phyloP scores from a whole-genome alignment of 2,888 invertebrate species.

The Villa cingulata region DNA sequence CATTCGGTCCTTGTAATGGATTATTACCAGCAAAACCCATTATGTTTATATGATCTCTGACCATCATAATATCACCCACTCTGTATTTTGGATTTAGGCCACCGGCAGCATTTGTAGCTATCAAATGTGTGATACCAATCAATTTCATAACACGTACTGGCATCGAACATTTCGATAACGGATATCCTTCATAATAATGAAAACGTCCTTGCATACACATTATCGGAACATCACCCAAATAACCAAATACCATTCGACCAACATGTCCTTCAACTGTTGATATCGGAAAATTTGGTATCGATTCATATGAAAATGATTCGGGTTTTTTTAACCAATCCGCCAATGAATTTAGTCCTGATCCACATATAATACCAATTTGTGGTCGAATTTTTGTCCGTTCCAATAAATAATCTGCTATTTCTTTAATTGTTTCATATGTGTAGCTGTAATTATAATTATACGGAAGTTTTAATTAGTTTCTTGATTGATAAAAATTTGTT shows the following conservation, averaged over 20 bases:
- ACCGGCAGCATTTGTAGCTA: slow-evolving; percentile 95
- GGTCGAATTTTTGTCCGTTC: slow-evolving; percentile 58
- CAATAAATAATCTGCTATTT: slow-evolving; percentile 62
- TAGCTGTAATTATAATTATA: slow-evolving; percentile 51
- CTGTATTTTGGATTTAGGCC: slow-evolving; percentile 77
- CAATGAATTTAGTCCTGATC: slow-evolving; percentile 65
- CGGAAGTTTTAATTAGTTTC: too few relatives aligned
- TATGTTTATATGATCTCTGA: slow-evolving; percentile 94
- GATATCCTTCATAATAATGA: slow-evolving; percentile 95
- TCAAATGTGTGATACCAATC: slow-evolving; percentile 73
- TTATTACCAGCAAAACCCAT: slow-evolving; percentile 93
- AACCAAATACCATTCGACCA: slow-evolving; percentile 84
- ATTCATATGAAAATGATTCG: slow-evolving; percentile 66
- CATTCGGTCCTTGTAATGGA: slow-evolving; percentile 88
- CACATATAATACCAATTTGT: slow-evolving; percentile 88
- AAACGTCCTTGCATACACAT: slow-evolving; percentile 97
- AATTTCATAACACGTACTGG: slow-evolving; percentile 95
- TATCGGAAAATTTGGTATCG: slow-evolving; percentile 87
- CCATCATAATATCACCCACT: slow-evolving; percentile 93
- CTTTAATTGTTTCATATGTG: slow-evolving; percentile 64
- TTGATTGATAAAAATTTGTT: too few relatives aligned
- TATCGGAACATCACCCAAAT: slow-evolving; percentile 61
- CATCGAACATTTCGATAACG: slow-evolving; percentile 83
- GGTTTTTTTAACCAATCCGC: slow-evolving; percentile 62
- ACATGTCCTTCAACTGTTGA: slow-evolving; percentile 88